Evolutionary conservation across 2,888 invertebrate species (phyloP), one percentile per base, ranked within the genome.

Genomic region (Caenorhabditis sp.): DNA sequence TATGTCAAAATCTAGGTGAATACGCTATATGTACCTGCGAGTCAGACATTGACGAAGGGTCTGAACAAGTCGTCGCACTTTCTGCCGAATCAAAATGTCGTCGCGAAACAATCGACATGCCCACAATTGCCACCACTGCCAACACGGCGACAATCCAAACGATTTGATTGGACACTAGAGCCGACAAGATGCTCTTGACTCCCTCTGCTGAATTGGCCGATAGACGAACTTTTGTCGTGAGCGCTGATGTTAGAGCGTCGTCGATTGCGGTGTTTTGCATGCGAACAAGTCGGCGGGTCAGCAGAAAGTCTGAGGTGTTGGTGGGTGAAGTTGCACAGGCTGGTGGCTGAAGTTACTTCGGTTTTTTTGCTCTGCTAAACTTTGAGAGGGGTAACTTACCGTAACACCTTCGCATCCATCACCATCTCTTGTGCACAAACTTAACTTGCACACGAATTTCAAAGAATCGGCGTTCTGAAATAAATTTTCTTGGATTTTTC

Each of bases 331-430:
- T 65, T 17, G 70, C 70, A 54, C 81, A 81, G 8, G 61, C 17
- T 10, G 81, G 81, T 0, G 81, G 81, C 81, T 81, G 53, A 61
- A 77, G 66, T 8, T 14, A 58, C n/a, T 58, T 43, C 31, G 21
- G 31, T 37, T 1, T 14, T 51, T 24, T n/a, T n/a, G n/a, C n/a
- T n/a, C n/a, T n/a, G n/a, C n/a, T n/a, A n/a, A n/a, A n/a, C n/a
- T n/a, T n/a, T n/a, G n/a, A 27, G 54, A 43, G 5, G 36, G 23
- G 31, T 27, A 12, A 62, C 76, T 59, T 80, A 86, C 86, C 67
- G 84, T 81, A 58, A 82, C 73, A 23, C 86, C 86, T 66, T 84
- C 81, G 74, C 86, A 86, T 0, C 84, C 83, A 65, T 84, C 86
- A 4, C 83, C 83, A 66, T 83, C 83, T n/a, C 86, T 72, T 12